These are phyloP conservation scores for Valencia hispanica DNA, from an alignment of 2,797 vertebrate species.

Conservation along the genomic window DNA sequence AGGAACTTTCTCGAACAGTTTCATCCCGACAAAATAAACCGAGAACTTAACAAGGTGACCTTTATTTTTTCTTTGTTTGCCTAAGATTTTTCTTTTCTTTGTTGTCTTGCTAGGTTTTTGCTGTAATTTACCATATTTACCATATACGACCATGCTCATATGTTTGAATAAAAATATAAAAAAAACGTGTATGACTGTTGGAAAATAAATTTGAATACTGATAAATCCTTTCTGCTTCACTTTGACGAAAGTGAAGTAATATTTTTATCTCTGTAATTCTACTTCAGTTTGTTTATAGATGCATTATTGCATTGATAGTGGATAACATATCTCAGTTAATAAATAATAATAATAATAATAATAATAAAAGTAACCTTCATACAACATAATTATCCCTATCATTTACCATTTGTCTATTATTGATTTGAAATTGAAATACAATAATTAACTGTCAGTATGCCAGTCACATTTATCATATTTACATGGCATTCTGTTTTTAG, in stretches of 20 bases:
- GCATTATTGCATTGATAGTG: slow-evolving; percentile 31
- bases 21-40: slow-evolving; percentile 83
- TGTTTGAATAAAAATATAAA: background rate
- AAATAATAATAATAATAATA: background rate
- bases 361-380: background rate
- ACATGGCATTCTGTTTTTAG: background rate
- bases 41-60: slow-evolving; percentile 85
- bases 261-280: background rate
- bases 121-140: background rate
- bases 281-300: slow-evolving; percentile 24
- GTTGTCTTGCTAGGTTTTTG: background rate
- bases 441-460: background rate
- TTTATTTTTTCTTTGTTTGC: background rate
- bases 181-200: background rate
- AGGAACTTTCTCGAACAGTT: slow-evolving; percentile 89
- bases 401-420: slow-evolving; percentile 36
- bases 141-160: too few relatives aligned
- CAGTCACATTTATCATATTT: background rate
- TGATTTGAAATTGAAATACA: background rate
- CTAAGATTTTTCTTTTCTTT: background rate
- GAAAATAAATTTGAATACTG: background rate
- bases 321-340: slow-evolving; percentile 18
- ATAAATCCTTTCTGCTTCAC: background rate
- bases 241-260: background rate
- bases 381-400: too few relatives aligned